Evolutionary conservation across 2,113 vertebrate species (phyloP).

Genomic region (Callospermophilus lateralis): DNA sequence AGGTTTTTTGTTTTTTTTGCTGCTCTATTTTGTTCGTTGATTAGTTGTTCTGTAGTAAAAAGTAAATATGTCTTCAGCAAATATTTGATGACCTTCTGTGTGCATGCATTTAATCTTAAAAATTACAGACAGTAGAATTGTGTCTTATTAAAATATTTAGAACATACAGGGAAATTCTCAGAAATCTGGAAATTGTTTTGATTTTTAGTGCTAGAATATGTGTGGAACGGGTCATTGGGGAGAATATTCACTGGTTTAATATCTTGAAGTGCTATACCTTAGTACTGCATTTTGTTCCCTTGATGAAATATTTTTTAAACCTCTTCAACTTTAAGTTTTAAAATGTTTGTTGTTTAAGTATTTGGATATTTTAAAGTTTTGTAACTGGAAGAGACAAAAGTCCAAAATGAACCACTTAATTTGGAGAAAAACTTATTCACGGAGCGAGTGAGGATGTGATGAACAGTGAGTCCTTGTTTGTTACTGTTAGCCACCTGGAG

Average conservation of each 20-base stretch:
- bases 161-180: neutral
- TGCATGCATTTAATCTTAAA: slow-evolving; percentile 52
- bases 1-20: neutral
- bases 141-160: slow-evolving; percentile 41
- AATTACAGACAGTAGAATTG: neutral
- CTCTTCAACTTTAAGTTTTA: slow-evolving; percentile 49
- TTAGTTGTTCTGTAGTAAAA: neutral
- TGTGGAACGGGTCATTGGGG: neutral
- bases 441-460: neutral
- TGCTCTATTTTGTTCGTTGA: neutral
- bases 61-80: neutral
- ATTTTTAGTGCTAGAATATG: slow-evolving; percentile 35
- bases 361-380: slow-evolving; percentile 56
- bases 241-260: neutral
- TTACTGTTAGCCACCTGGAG: slow-evolving; percentile 67
- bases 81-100: neutral
- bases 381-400: slow-evolving; percentile 42
- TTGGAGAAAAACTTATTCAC: slow-evolving; percentile 60
- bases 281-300: slow-evolving; percentile 1
- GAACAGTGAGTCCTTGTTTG: slow-evolving; percentile 64
- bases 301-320: neutral
- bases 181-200: slow-evolving; percentile 42
- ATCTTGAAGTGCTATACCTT: neutral
- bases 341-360: slow-evolving; percentile 48
- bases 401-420: slow-evolving; percentile 6